A percentile compares a stretch with the other conserved stretches of the same genome.
phyloP scores from a whole-genome alignment of 2,797 vertebrate genomes.

The Helarctos malayanus region DNA sequence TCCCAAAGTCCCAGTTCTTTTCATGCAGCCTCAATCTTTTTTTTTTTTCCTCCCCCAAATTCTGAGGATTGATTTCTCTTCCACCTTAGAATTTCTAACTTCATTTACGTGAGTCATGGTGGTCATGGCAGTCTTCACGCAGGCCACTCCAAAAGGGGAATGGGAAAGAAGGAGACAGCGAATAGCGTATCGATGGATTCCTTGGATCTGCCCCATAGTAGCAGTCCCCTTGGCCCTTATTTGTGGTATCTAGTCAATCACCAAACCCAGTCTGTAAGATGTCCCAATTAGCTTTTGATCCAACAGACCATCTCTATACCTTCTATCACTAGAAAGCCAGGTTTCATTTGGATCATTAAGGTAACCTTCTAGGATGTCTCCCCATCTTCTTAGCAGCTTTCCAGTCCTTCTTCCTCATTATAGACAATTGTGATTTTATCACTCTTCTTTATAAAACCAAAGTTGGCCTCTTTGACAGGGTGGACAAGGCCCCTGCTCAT shows the following conservation, averaged over 20 bases:
- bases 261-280: not conserved
- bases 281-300: not conserved
- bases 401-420: not conserved
- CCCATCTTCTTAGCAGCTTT: not conserved
- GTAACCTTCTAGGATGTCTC: not conserved
- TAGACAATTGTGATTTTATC: not conserved
- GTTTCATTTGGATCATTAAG: not conserved
- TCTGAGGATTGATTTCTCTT: not conserved
- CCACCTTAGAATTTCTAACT: not conserved
- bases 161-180: not conserved
- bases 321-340: not conserved
- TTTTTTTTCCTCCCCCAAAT: not conserved
- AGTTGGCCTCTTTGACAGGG: not conserved
- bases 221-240: not conserved
- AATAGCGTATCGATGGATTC: not conserved
- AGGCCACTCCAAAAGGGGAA: not conserved
- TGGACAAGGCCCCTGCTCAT: accelerated
- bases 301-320: not conserved
- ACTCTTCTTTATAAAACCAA: not conserved
- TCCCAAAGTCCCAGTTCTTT: not conserved
- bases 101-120: not conserved
- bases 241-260: not conserved
- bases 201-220: not conserved
- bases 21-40: not conserved
- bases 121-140: not conserved